Conservation (phyloP, 1,140 invertebrate genomes). For the Nylanderia fulva region DNA sequence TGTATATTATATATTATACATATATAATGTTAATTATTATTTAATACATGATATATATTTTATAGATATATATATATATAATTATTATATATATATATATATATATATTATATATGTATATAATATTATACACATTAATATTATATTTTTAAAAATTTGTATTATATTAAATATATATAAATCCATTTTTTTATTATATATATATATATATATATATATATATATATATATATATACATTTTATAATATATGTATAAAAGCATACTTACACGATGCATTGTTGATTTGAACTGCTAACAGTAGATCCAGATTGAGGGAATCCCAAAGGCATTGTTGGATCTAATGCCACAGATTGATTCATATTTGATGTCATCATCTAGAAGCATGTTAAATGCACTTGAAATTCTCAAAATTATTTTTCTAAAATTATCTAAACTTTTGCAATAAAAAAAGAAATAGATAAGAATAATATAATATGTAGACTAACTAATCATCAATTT, state of each 20-base stretch:
- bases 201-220: too few relatives aligned
- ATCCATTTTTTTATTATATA: too few relatives aligned
- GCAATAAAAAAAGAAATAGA: not conserved
- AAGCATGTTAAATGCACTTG: not conserved
- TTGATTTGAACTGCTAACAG: constrained; percentile 19
- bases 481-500: not conserved
- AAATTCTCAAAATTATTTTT: constrained; percentile 4
- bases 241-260: not conserved
- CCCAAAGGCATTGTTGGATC: constrained; percentile 4
- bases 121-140: too few relatives aligned
- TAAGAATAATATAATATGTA: not conserved
- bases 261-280: constrained; percentile 46
- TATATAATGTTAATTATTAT: too few relatives aligned
- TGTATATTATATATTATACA: too few relatives aligned
- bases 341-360: not conserved
- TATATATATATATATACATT: too few relatives aligned
- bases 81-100: too few relatives aligned
- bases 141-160: not conserved
- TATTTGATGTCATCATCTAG: constrained; percentile 63
- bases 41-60: too few relatives aligned
- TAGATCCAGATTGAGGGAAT: constrained; percentile 27
- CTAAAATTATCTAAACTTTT: not conserved
- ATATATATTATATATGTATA: too few relatives aligned
- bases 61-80: too few relatives aligned
- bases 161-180: not conserved